phyloP scores from a whole-genome alignment of 2,113 vertebrate genomes.

The Phalacrocorax pelagicus region DNA sequence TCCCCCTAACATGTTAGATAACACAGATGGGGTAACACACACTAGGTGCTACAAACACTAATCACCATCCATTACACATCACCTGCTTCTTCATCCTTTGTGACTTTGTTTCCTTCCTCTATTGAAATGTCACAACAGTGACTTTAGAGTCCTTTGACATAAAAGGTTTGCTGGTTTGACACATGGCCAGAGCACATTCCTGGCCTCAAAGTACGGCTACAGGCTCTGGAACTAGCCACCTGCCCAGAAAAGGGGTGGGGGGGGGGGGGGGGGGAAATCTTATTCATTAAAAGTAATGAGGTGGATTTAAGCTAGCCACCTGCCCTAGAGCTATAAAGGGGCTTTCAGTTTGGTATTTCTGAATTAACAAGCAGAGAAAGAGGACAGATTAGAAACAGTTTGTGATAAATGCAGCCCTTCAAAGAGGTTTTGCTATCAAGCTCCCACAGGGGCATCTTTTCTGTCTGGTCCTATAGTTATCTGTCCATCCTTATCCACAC shows the following conservation, averaged over 20 bases:
- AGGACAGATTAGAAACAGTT: background rate
- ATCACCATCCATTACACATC: background rate
- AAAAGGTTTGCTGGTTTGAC: background rate
- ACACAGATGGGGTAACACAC: background rate
- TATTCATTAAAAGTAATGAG: conserved; percentile 42
- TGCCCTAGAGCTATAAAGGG: conserved; percentile 2
- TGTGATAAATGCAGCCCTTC: background rate
- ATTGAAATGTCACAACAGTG: background rate
- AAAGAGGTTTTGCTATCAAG: background rate
- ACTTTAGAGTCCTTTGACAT: background rate
- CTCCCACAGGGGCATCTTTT: background rate
- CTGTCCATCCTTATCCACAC: background rate
- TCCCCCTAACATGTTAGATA: background rate
- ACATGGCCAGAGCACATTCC: background rate
- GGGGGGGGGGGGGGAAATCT: background rate
- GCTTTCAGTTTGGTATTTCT: background rate
- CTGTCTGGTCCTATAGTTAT: background rate
- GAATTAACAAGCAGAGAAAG: conserved; percentile 27
- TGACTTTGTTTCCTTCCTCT: background rate
- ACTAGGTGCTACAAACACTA: background rate
- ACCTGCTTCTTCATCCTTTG: background rate
- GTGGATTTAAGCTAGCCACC: conserved; percentile 33
- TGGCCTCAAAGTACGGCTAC: background rate
- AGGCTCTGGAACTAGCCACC: background rate
- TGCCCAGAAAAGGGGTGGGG: background rate